These are phyloP conservation scores for Mormyrops boulengeri DNA, from an alignment of 2,797 vertebrate species.

Conservation along the genomic window DNA sequence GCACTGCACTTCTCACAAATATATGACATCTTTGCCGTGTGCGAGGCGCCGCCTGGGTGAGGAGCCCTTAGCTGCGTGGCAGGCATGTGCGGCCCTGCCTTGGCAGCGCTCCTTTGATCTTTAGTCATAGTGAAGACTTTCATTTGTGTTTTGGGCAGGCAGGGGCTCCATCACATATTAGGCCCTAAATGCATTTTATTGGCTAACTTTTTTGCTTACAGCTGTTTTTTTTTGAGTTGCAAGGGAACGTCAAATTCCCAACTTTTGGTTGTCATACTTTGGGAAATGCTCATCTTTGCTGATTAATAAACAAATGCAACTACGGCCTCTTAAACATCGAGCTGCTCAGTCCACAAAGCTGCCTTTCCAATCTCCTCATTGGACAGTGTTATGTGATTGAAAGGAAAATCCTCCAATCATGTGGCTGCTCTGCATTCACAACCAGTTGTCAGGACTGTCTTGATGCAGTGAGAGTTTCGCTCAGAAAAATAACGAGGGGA, in stretches of 20 bases:
- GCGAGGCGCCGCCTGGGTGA: not conserved
- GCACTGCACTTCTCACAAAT: constrained; percentile 33
- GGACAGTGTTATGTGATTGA: constrained; percentile 32
- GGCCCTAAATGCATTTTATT: not conserved
- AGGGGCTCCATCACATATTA: not conserved
- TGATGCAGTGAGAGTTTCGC: constrained; percentile 54
- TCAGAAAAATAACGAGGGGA: constrained; percentile 50
- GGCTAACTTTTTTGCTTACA: not conserved
- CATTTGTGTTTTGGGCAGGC: not conserved
- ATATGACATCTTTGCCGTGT: not conserved
- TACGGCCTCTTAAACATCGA: not conserved
- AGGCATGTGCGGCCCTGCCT: constrained; percentile 56
- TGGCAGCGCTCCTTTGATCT: constrained; percentile 67
- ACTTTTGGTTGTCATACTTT: not conserved
- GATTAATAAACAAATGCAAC: not conserved
- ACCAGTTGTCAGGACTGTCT: constrained; percentile 40
- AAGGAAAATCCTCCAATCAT: constrained; percentile 41
- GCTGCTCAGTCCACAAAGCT: not conserved
- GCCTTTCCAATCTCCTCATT: constrained; percentile 25
- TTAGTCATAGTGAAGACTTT: constrained; percentile 41
- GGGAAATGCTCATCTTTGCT: not conserved
- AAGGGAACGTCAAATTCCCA: not conserved
- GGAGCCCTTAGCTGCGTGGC: no score
- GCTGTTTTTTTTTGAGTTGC: not conserved
- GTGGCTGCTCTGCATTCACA: constrained; percentile 37